Base-by-base conservation (phyloP, 2,113 vertebrate genomes). In the Synchiropus splendidus region DNA sequence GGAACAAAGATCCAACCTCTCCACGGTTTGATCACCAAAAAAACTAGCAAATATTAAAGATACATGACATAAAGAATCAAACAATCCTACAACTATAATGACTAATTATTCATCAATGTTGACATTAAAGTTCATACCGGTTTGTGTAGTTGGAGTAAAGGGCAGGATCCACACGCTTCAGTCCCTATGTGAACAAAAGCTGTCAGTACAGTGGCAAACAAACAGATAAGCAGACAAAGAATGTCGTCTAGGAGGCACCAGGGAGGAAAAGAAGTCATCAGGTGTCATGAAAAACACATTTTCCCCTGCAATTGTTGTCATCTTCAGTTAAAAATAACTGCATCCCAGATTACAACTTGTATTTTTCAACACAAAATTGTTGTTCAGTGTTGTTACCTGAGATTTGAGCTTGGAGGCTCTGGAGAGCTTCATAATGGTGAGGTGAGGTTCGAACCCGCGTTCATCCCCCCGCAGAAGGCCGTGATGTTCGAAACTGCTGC, bases 341-440 rank as follows among this genome's bases (percentile, higher is more conserved):
- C n/a, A n/a, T n/a, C n/a, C n/a, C n/a, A n/a, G n/a, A n/a, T n/a
- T n/a, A n/a, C n/a, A n/a, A n/a, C n/a, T n/a, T n/a, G n/a, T n/a
- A n/a, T n/a, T n/a, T n/a, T n/a, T n/a, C n/a, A n/a, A n/a, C n/a
- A n/a, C n/a, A n/a, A n/a, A n/a, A n/a, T n/a, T 27, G 21, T 27
- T 27, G 21, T 27, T 27, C 21, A 27, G 14, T 0, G 16, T 16
- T 5, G 78, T 66, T 60, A 97, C 95, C 86, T 90, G 76, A 21
- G 83, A 90, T 57, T 78, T 71, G 31, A 97, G 82, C 53, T 84
- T 80, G 2, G 88, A 78, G 13, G 87, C 85, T 84, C 81, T 89
- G 42, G 91, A 94, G 57, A 96, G 79, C 68, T 99, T 99, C 89
- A 99, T 92, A 64, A 98, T 94, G 61, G 94, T 99, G 69, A 98